Evolutionary conservation across 2,888 invertebrate genomes (phyloP).

Genomic region (Pyrocoelia pectoralis): DNA sequence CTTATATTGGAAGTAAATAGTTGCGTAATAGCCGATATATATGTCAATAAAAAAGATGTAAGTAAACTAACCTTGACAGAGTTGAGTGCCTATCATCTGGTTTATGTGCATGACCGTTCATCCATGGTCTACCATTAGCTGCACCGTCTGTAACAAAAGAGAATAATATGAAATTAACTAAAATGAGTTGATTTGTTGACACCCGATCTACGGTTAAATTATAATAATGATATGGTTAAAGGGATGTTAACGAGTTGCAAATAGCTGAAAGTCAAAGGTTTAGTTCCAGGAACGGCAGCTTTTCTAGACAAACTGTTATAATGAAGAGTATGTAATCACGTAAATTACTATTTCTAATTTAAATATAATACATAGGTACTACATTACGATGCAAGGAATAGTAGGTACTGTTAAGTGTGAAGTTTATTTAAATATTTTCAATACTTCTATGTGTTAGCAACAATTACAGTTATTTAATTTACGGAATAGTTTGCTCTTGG

Average conservation of each 20-base stretch:
- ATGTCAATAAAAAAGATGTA: neutral
- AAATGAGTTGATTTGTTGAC: neutral
- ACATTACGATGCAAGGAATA: constrained; percentile 15
- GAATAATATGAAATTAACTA: neutral
- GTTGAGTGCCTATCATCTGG: constrained; percentile 65
- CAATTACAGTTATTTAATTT: constrained; percentile 19
- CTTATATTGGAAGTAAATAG: neutral
- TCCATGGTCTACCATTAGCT: constrained; percentile 57
- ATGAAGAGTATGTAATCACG: constrained; percentile 22
- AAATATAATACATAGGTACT: constrained; percentile 31
- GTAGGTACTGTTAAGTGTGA: constrained; percentile 27
- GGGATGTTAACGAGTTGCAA: constrained; percentile 20
- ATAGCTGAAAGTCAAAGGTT: constrained; percentile 21
- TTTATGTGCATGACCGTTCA: constrained; percentile 61
- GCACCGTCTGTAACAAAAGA: constrained; percentile 54
- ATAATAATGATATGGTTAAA: neutral
- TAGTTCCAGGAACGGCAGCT: constrained; percentile 10
- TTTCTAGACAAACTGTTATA: constrained; percentile 16
- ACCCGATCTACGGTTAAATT: neutral
- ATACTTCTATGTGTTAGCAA: constrained; percentile 26
- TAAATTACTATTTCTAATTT: constrained; percentile 29
- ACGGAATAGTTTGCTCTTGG: neutral
- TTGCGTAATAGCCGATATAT: neutral
- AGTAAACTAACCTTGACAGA: constrained; percentile 59
- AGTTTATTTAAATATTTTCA: constrained; percentile 20